Base-by-base conservation (phyloP, 2,797 vertebrate genomes). In the Spondyliosoma cantharus region DNA sequence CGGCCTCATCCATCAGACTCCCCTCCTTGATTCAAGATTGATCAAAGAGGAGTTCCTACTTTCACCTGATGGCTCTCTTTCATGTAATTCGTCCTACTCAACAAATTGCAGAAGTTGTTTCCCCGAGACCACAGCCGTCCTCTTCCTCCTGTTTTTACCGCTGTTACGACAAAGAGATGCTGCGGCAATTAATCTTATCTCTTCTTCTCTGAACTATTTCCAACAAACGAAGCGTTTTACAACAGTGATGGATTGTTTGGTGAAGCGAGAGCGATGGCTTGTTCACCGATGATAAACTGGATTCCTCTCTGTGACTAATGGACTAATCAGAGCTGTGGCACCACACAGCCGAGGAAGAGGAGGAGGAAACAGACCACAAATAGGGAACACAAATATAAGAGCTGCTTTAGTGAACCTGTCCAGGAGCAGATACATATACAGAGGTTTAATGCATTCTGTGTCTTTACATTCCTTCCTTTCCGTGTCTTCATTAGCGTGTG, bases 251-350 rank as follows among this genome's bases (percentile, higher is more conserved):
- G 86, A 92, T 88, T 2, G 57, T 16, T 67, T 15, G 3, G 1
- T 0, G 48, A 45, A 78, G 78, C 72, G 5, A 64, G 53, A 74
- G 75, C 57, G 81, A 90, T 74, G 85, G 81, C 81, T 87, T 24
- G 78, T 77, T 84, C 57, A 0, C 58, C 9, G 50, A 78, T 84
- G 88, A 92, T 90, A 42, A 91, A 92, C 81, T 74, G 79, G 79
- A 82, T 49, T 81, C 80, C 17, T 74, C 74, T 79, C 72, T 76
- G 76, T 84, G 89, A 88, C 83, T 89, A 88, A 92, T 91, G 86
- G 83, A 76, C 78, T 69, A 78, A 86, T 88, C 83, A 72, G 60
- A 60, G 78, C 48, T 7, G 65, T 52, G 64, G 71, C 11, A 2
- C 72, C 5, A 50, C 19, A 16, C 52, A 52, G 79, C 22, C 6